phyloP scores from a whole-genome alignment of 2,888 invertebrate genomes.

The Syrista parreyssii region DNA sequence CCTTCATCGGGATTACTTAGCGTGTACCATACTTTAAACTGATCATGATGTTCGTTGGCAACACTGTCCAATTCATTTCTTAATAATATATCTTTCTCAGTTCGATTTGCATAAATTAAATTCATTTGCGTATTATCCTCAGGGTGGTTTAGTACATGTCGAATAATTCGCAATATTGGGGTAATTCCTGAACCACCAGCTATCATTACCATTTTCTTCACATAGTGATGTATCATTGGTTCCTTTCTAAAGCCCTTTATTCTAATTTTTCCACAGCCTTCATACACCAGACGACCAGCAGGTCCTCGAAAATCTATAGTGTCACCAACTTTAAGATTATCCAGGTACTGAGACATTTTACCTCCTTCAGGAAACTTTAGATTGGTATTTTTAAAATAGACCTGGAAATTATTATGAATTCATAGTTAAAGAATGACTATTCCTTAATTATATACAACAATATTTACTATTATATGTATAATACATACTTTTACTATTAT shows the following conservation, averaged over 20 bases:
- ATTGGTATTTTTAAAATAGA: conserved; percentile 92
- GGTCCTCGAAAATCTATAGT: conserved; percentile 93
- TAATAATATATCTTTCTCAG: conserved; percentile 90
- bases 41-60: conserved; percentile 72
- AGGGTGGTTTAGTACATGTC: conserved; percentile 72
- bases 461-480: conserved; percentile 6
- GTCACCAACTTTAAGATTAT: conserved; percentile 86
- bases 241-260: conserved; percentile 88
- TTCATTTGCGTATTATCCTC: conserved; percentile 81
- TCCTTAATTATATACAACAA: background rate
- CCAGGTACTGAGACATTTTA: conserved; percentile 92
- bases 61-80: conserved; percentile 56
- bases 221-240: conserved; percentile 75
- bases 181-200: conserved; percentile 94
- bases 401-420: conserved; percentile 66
- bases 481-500: conserved; percentile 81
- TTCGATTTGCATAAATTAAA: conserved; percentile 93
- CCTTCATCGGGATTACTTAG: conserved; percentile 83
- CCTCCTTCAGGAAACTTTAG: conserved; percentile 96
- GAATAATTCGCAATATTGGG: conserved; percentile 92
- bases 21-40: conserved; percentile 92
- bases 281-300: conserved; percentile 85
- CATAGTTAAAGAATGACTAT: background rate
- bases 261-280: conserved; percentile 80
- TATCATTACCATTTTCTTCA: conserved; percentile 87